Evolutionary conservation across 1,140 invertebrate genomes (phyloP), one percentile per base, ranked within the genome.

Genomic region (Yoshiicerus persimilis): DNA sequence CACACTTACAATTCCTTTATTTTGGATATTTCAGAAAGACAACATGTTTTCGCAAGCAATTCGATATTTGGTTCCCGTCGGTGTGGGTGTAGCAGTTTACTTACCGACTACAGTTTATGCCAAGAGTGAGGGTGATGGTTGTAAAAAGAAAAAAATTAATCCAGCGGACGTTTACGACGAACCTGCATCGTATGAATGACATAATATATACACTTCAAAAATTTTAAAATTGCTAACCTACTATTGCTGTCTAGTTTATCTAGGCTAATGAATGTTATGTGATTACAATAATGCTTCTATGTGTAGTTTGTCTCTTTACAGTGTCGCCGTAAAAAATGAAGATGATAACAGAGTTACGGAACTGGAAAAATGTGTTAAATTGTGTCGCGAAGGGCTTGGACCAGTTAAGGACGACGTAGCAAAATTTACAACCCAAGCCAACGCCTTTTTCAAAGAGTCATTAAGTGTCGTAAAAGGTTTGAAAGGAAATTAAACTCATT

Each of bases 351-450:
- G 23, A 66, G 87, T 6, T 23, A 36, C 62, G 9, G 87, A 86
- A 47, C 27, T 88, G 39, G 87, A 88, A 80, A 88, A 88, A 80
- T 75, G 83, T 75, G 36, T 88, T 5, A 41, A 88, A 62, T 9
- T 66, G n/a, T 87, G 87, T 70, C 41, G 87, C 3, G 87, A 87
- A 87, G 77, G 56, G 10, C 38, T 87, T 25, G 77, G 20, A 10
- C 87, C 87, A 0, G 32, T 87, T 20, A 25, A 62, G 20, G 27
- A 38, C 2, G 87, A 87, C 27, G 62, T 77, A 38, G 30, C 9
- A 8, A 34, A 20, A 13, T 84, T 84, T 66, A 32, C 56, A n/a
- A 25, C 30, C 20, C 66, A 86, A 34, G 38, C 38, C 9, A 16
- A 36, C 16, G 32, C 20, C 27, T 64, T 84, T 39, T 64, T 32